Evolutionary conservation across 2,797 vertebrate genomes (phyloP).

Genomic region (Betta splendens): DNA sequence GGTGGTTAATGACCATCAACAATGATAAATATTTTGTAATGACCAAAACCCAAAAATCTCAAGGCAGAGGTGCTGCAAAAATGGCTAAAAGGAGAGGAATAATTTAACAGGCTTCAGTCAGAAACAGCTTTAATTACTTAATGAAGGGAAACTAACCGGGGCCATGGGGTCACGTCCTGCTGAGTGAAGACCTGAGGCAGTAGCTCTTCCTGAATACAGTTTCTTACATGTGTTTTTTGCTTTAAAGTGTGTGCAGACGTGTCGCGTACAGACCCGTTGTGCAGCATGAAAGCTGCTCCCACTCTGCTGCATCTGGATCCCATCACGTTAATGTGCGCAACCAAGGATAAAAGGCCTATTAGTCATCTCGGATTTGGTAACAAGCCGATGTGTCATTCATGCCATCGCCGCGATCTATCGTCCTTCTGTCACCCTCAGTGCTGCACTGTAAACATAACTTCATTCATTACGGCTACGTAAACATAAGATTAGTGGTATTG

Average conservation of each 20-base stretch:
- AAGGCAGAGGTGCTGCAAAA: constrained; percentile 25
- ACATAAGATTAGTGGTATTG: constrained; percentile 40
- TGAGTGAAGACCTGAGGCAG: constrained; percentile 32
- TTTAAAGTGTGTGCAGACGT: constrained; percentile 45
- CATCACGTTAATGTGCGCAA: constrained; percentile 22
- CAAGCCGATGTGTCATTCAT: constrained; percentile 21
- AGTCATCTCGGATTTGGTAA: constrained; percentile 19
- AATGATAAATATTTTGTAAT: constrained; percentile 73
- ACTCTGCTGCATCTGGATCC: constrained; percentile 14
- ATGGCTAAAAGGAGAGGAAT: constrained; percentile 51
- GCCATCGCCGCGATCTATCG: constrained; percentile 19
- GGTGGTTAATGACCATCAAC: constrained; percentile 74
- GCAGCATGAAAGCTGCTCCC: constrained; percentile 33
- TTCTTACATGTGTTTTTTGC: constrained; percentile 46
- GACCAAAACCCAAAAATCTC: constrained; percentile 52
- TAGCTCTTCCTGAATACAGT: constrained; percentile 32
- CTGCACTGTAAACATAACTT: constrained; percentile 19
- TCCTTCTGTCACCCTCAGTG: constrained; percentile 19
- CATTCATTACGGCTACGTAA: constrained; percentile 35
- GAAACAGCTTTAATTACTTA: constrained; percentile 47
- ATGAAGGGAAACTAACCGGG: constrained; percentile 32
- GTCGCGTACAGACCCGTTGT: constrained; percentile 3
- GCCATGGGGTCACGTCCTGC: constrained; percentile 3
- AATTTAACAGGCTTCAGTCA: constrained; percentile 52
- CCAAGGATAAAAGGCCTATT: constrained; percentile 31